phyloP scores from a whole-genome alignment of 2,888 invertebrate species.

The Ferrisia virgata region DNA sequence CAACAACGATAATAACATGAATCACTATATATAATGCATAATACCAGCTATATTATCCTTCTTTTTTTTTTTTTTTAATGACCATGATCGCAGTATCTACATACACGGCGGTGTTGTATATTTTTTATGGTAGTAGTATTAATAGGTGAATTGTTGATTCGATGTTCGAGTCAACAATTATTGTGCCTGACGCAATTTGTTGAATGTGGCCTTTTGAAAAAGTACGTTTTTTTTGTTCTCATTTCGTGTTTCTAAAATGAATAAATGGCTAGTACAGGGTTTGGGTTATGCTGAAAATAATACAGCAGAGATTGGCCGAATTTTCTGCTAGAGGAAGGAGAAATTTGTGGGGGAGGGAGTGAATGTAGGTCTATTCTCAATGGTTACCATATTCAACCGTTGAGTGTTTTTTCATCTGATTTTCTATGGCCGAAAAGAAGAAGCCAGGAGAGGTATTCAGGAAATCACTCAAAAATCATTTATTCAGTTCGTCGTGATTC shows the following conservation, averaged over 20 bases:
- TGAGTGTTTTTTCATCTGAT: too few relatives aligned
- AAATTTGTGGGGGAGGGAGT: background rate
- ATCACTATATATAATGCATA: background rate
- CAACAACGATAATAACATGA: slow-evolving; percentile 21
- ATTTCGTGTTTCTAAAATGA: background rate
- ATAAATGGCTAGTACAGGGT: background rate
- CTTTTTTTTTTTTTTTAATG: background rate
- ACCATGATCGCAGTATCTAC: background rate
- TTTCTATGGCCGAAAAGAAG: too few relatives aligned
- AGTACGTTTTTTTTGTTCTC: background rate
- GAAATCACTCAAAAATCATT: too few relatives aligned
- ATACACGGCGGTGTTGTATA: background rate
- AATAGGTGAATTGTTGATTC: background rate
- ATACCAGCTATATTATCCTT: background rate
- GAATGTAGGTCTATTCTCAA: too few relatives aligned
- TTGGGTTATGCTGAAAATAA: background rate
- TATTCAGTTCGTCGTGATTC: too few relatives aligned
- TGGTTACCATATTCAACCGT: too few relatives aligned
- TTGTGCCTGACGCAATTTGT: too few relatives aligned
- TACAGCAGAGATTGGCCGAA: background rate
- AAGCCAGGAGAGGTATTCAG: too few relatives aligned
- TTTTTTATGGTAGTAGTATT: background rate
- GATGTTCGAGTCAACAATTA: background rate
- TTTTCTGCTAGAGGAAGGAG: background rate
- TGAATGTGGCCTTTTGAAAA: too few relatives aligned